Percentiles rank a stretch among this genome's conserved stretches.
Evolutionary conservation across 1,140 invertebrate species (phyloP).

Genomic region (silkworm (Bombyx mori)): ASM3026992v2 NC_085129.1:11333001-11333500

Average conservation of each 20-base stretch:
- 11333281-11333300: too few relatives aligned
- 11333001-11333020: too few relatives aligned
- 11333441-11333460: too few relatives aligned
- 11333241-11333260: constrained; percentile 29
- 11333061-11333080: constrained; percentile 77
- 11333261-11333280: neutral
- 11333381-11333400: too few relatives aligned
- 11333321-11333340: too few relatives aligned
- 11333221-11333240: constrained; percentile 21
- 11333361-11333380: too few relatives aligned
- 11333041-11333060: constrained; percentile 49
- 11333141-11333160: constrained; percentile 62
- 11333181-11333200: constrained; percentile 61
- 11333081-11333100: constrained; percentile 85
- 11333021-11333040: constrained; percentile 8
- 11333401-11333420: too few relatives aligned
- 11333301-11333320: too few relatives aligned
- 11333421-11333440: too few relatives aligned
- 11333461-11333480: too few relatives aligned
- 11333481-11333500: too few relatives aligned
- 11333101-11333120: constrained; percentile 83
- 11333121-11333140: constrained; percentile 77
- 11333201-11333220: constrained; percentile 29
- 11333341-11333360: too few relatives aligned
- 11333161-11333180: constrained; percentile 69